Evolutionary conservation across 2,888 invertebrate genomes (phyloP), one percentile per base, ranked within the genome.

Genomic region (Cheilosia vernalis): DNA sequence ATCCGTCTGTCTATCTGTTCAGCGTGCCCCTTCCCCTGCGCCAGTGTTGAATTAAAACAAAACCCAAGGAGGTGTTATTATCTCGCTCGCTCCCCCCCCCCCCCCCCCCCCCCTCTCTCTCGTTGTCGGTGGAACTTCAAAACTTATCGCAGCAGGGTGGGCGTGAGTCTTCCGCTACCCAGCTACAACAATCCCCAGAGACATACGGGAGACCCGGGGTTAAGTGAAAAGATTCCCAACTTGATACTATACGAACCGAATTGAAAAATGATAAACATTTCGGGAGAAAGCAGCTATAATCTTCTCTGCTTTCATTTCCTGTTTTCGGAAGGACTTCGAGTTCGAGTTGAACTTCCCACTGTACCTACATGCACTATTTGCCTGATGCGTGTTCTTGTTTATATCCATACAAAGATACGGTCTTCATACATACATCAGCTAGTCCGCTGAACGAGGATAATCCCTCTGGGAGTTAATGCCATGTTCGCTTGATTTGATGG

Each of bases 41-140:
- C n/a, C 17, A 21, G 76, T 53, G 70, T 81, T 77, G 67, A 85
- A 80, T 85, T 81, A 85, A 80, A 85, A 81, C 72, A 76, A 81
- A 85, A 81, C 85, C 49, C 76, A 63, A 77, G 72, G 80, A 80
- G 80, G 80, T 85, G 81, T 85, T 80, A 85, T 85, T 85, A 85
- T 85, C 77, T 85, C 74, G 66, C 55, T 27, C 63, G 53, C 81
- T 85, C 21, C 2, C 2, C 24, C 3, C 30, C 21, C 17, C 63
- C 21, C 17, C 63, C 21, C 21, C 2, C 74, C 61, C 49, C 30
- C 21, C 17, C 63, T 30, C 30, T 9, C 77, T 85, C 70, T 70
- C 49, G 44, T 21, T 21, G 15, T 27, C 63, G 53, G 21, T n/a
- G 33, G 40, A 81, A 81, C 55, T 85, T 85, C 67, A 60, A 69